Conservation (phyloP, 30 jellyfish, hydroid and myxozoan species). For the Catostylus mosaicus region DNA sequence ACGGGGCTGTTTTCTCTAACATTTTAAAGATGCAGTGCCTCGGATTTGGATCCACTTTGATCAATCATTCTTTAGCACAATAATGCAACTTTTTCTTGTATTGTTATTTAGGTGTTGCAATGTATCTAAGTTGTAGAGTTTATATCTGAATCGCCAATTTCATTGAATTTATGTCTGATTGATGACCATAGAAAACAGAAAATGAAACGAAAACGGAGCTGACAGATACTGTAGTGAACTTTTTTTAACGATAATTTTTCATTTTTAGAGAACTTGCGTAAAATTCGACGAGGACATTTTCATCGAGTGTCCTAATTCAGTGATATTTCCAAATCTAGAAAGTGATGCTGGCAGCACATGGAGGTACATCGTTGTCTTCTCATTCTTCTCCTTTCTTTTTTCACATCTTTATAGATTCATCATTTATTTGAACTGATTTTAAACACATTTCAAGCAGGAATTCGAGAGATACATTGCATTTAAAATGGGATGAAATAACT, state of each 20-base stretch:
- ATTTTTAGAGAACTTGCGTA: background rate
- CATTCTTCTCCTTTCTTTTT: background rate
- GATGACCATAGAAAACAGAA: background rate
- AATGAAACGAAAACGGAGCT: background rate
- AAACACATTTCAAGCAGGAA: background rate
- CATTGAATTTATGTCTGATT: background rate
- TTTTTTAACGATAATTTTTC: background rate
- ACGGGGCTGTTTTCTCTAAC: too few species aligned
- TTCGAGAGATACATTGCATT: background rate
- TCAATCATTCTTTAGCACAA: too few species aligned
- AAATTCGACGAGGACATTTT: constrained; percentile 10
- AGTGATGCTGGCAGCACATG: constrained; percentile 48
- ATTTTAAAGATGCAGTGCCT: too few species aligned
- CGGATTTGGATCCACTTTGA: too few species aligned
- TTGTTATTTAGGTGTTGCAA: too few species aligned
- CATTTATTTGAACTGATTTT: background rate
- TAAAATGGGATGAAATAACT: background rate
- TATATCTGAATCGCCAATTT: too few species aligned
- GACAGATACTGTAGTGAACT: background rate
- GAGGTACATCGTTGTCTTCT: constrained; percentile 21
- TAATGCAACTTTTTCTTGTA: too few species aligned
- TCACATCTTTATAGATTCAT: too few species aligned
- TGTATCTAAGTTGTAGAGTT: too few species aligned
- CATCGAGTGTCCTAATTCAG: constrained; percentile 34
- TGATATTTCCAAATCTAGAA: constrained; percentile 24